A percentile compares a stretch with the other conserved stretches of the same genome.
phyloP scores from a whole-genome alignment of 2,113 vertebrate species.

The Otolemur garnettii region DNA sequence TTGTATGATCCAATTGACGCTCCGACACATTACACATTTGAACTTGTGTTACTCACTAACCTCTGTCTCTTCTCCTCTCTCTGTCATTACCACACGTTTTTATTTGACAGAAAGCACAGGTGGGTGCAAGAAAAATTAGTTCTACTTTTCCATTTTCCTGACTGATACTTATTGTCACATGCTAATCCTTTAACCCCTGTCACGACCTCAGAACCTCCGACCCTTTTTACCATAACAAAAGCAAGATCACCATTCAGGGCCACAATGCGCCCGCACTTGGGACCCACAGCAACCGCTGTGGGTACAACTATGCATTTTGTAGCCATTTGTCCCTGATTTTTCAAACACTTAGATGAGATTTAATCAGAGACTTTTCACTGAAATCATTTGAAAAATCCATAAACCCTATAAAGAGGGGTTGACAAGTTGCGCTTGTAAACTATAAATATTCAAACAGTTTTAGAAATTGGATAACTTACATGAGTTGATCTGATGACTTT shows the following conservation, averaged over 20 bases:
- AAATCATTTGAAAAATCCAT: slow-evolving; percentile 59
- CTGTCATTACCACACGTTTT: slow-evolving; percentile 87
- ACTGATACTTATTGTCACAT: slow-evolving; percentile 88
- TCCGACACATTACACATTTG: slow-evolving; percentile 87
- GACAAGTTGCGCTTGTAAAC: not conserved
- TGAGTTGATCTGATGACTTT: slow-evolving; percentile 15
- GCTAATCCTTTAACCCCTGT: slow-evolving; percentile 91
- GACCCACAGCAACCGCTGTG: slow-evolving; percentile 76
- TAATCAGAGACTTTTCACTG: slow-evolving; percentile 58
- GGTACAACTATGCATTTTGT: slow-evolving; percentile 82
- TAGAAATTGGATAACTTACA: not conserved
- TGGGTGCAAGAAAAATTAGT: slow-evolving; percentile 91
- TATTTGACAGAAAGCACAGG: slow-evolving; percentile 92
- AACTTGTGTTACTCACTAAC: slow-evolving; percentile 91
- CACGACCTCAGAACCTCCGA: slow-evolving; percentile 91
- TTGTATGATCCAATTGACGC: slow-evolving; percentile 87
- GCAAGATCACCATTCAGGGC: slow-evolving; percentile 85
- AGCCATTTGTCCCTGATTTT: slow-evolving; percentile 74
- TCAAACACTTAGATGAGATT: slow-evolving; percentile 57
- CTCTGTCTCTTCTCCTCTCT: slow-evolving; percentile 88
- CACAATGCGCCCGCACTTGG: slow-evolving; percentile 77
- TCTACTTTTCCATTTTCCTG: slow-evolving; percentile 90
- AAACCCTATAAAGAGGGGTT: slow-evolving; percentile 39
- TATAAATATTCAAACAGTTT: not conserved
- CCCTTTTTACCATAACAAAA: slow-evolving; percentile 93